Evolutionary conservation across 2,797 vertebrate species (phyloP), one percentile per base, ranked within the genome.

Genomic region (Labeo calbasu): DNA sequence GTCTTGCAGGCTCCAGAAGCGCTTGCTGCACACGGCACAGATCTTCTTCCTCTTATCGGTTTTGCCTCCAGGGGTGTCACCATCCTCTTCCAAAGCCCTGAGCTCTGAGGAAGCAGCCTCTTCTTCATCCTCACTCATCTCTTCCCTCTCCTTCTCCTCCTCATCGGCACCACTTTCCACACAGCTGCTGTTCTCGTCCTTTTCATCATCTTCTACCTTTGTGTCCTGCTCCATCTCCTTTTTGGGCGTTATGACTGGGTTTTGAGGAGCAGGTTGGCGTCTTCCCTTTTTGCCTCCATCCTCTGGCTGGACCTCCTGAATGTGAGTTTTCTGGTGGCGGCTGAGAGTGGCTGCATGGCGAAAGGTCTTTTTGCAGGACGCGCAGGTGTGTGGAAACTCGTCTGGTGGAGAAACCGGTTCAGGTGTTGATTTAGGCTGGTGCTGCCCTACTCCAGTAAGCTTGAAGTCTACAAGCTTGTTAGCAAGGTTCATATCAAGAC

Each of bases 1-100:
- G 92, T 99, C 98, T 91, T 99, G 98, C 85, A 99, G 95, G 32
- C 97, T 99, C 98, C 98, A 99, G 94, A 99, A 99, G 43, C 98
- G 93, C 87, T 99, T 99, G 86, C 94, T 96, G 88, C 98, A 99
- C 80, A 99, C 96, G 1, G 92, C 96, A 89, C 98, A 99, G 87
- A 99, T 96, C 92, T 99, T 99, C 94, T 99, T 99, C 91, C 98
- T 96, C 93, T 99, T 99, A 92, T 99, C 98, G 0, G 97, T 95
- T 91, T 96, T 96, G 84, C 93, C 93, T 81, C 93, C 86, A 25
- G 94, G 88, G 55, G 46, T 77, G 19, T 88, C 86, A 2, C 77
- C 80, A 68, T 85, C 87, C 14, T 86, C 85, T 48, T 86, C 85
- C 40, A 86, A 25, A 36, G 80, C 77, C 59, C 68, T 81, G 9